Evolutionary conservation across 2,113 vertebrate species (phyloP).

Genomic region (Sorex fumeus): DNA sequence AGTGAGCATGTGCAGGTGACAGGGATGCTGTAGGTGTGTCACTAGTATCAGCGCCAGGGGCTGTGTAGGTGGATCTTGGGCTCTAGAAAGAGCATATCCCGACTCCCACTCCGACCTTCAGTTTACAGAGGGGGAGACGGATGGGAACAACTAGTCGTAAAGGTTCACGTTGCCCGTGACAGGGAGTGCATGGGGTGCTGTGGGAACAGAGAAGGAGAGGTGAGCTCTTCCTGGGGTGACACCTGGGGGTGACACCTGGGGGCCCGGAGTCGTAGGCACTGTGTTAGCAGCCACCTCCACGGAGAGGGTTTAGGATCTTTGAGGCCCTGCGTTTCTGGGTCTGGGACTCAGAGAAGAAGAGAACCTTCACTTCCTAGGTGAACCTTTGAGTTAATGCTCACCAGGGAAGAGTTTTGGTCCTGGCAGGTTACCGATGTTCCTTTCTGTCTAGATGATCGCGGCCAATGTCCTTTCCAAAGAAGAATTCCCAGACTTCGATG

Average conservation of each 20-base stretch:
- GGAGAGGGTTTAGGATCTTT: background rate
- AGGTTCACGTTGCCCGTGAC: background rate
- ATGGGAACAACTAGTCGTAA: background rate
- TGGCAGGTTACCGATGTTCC: background rate
- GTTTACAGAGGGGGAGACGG: background rate
- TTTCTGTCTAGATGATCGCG: conserved; percentile 95
- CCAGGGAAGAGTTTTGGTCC: background rate
- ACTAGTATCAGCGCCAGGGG: background rate
- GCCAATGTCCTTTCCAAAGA: conserved; percentile 99
- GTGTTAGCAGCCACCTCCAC: background rate
- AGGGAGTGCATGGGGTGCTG: background rate
- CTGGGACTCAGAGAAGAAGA: background rate
- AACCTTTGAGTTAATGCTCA: background rate
- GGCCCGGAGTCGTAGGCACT: background rate
- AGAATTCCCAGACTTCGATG: conserved; percentile 99
- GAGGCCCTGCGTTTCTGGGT: background rate
- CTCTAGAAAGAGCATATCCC: background rate
- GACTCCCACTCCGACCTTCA: background rate
- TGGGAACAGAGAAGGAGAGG: background rate
- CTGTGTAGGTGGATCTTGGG: background rate
- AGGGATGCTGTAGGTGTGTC: background rate
- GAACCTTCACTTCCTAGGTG: background rate
- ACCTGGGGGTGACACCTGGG: background rate
- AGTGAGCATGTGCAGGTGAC: background rate
- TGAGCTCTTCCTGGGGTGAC: background rate